Percentiles rank a stretch among this genome's conserved stretches.
These are phyloP conservation scores for Sphecodes monilicornis DNA, from an alignment of 2,888 invertebrate genomes.

Conservation along the genomic window DNA sequence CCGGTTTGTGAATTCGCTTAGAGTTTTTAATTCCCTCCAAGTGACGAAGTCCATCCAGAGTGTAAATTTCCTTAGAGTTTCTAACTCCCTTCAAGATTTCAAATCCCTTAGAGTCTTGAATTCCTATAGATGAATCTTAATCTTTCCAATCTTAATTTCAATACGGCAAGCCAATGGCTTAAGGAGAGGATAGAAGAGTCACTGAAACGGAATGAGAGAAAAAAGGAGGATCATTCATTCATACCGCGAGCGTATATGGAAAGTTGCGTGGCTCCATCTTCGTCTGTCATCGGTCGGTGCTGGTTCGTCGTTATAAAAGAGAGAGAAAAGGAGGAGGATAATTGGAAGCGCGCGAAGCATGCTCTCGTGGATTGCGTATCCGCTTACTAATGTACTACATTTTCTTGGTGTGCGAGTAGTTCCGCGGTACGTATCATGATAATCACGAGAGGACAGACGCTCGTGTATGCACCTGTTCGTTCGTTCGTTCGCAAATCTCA, in stretches of 20 bases:
- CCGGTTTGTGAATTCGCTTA: too few species aligned
- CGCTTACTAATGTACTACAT: constrained; percentile 4
- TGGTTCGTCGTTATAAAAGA: not conserved
- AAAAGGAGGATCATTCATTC: constrained; percentile 34
- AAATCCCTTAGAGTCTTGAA: not conserved
- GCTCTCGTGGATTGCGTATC: constrained; percentile 4
- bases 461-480: constrained; percentile 19
- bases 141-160: too few species aligned
- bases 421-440: not conserved
- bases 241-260: constrained; percentile 24
- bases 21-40: too few species aligned
- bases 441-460: not conserved
- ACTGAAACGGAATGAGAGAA: not conserved
- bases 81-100: too few species aligned
- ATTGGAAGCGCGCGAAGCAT: constrained; percentile 15
- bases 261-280: constrained; percentile 32
- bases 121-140: not conserved
- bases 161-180: too few species aligned
- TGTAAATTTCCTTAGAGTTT: too few species aligned
- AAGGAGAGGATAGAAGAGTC: not conserved
- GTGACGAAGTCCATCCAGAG: too few species aligned
- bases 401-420: not conserved
- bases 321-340: constrained; percentile 10
- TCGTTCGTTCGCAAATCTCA: constrained; percentile 11
- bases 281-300: not conserved